Base-by-base conservation (phyloP, 1,140 invertebrate species). In the Aethina tumida region DNA sequence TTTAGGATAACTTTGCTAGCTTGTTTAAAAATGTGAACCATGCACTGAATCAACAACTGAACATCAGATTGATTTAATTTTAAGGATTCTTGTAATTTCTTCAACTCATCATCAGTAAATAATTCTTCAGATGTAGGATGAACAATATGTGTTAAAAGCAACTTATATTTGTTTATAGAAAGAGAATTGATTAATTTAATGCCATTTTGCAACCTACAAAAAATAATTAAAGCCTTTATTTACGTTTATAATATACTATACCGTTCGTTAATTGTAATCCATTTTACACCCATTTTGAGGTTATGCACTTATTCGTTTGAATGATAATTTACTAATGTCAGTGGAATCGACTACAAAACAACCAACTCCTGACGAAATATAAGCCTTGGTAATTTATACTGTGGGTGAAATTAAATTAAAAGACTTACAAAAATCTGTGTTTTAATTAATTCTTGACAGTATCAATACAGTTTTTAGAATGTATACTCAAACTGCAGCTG, bases 1-100 rank as follows among this genome's bases (percentile, higher is more conserved):
- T 61, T 61, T 13, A 58, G 13, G 7, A 61, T 48, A 20, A 61
- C 37, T 41, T 50, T 49, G 5, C 30, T 38, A 14, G 50, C 43
- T 40, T 57, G 52, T 41, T 56, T 55, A 30, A 49, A 54, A 35
- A 59, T 53, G 24, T 56, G 39, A 0, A 39, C 26, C 14, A 55
- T 50, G 26, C 44, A 53, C 41, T 60, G 53, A 14, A 58, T 19
- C 2, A 58, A 31, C 3, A 59, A 36, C 35, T 55, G 44, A 1
- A 55, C 14, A 16, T 52, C 26, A 16, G 47, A 33, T 0, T 48
- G 37, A 33, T 35, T 39, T 22, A 56, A 34, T 34, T 49, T 41
- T 21, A 56, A 29, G 4, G 41, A 39, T 31, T 52, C 45, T 25
- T 50, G 35, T 9, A 57, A 37, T 41, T 52, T 49, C 35, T 44